Evolutionary conservation across 2,113 vertebrate species (phyloP).

Genomic region (Lota lota): DNA sequence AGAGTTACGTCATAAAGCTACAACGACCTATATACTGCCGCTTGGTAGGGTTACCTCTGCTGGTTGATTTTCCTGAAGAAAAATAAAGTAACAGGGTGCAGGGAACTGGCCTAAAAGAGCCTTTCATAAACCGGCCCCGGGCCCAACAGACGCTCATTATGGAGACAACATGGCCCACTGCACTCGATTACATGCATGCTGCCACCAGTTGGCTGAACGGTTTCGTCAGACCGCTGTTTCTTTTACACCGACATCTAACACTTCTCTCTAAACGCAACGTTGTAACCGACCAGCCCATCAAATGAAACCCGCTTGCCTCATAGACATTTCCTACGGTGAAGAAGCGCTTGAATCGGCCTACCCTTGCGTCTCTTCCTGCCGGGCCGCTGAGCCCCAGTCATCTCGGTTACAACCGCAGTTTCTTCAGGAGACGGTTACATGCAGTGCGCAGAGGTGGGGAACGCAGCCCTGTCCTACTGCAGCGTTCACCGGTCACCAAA

Average conservation of each 20-base stretch:
- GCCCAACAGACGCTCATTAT: not conserved
- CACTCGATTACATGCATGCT: not conserved
- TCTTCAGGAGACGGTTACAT: not conserved
- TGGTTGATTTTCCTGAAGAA: no score
- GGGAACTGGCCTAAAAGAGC: not conserved
- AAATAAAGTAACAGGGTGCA: not conserved
- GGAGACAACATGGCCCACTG: not conserved
- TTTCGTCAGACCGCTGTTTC: no score
- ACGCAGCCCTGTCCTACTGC: constrained; percentile 7
- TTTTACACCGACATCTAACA: no score
- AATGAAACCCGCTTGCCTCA: not conserved
- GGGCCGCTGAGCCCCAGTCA: constrained; percentile 24
- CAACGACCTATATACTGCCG: no score
- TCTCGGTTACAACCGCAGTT: not conserved
- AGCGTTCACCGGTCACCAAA: constrained; percentile 14
- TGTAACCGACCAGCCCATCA: not conserved
- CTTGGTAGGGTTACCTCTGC: no score
- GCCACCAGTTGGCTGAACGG: not conserved
- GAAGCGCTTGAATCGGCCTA: constrained; percentile 21
- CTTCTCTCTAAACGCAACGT: no score
- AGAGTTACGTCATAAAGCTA: no score
- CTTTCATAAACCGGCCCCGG: not conserved
- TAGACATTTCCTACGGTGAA: not conserved
- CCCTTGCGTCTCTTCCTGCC: constrained; percentile 48
- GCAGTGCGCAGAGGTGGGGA: not conserved